phyloP scores from a whole-genome alignment of 64 coral and sea anemone genomes.

The Trachythela sp. region DNA sequence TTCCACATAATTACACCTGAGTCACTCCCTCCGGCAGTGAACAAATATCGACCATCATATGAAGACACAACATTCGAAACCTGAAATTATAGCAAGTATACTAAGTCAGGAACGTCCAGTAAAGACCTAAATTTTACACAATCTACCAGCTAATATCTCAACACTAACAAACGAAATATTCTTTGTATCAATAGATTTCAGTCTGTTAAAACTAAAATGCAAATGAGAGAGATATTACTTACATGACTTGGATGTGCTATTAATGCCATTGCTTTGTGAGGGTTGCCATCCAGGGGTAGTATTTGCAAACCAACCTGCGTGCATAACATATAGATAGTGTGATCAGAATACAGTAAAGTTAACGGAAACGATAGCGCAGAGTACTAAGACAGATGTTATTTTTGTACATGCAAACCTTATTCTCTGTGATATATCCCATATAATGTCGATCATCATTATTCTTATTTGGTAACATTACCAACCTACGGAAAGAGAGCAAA shows the following conservation, averaged over 20 bases:
- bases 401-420: no score
- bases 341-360: no score
- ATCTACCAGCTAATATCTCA: no score
- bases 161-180: no score
- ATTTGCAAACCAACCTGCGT: constrained; percentile 83
- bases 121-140: no score
- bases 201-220: no score
- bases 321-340: background rate
- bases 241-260: constrained; percentile 85
- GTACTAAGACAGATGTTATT: no score
- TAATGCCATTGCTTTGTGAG: constrained; percentile 92
- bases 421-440: constrained; percentile 71
- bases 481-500: background rate
- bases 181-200: no score
- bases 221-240: background rate
- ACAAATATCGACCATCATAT: constrained; percentile 77
- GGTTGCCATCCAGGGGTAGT: constrained; percentile 90
- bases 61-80: constrained; percentile 66
- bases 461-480: background rate
- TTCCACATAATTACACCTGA: constrained; percentile 73
- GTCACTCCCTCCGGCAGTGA: constrained; percentile 88
- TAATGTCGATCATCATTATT: constrained; percentile 39
- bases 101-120: no score
- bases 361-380: no score
- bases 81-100: constrained; percentile 28